Conservation (phyloP, 2,888 invertebrate species). For the Scrobipalpa costella region DNA sequence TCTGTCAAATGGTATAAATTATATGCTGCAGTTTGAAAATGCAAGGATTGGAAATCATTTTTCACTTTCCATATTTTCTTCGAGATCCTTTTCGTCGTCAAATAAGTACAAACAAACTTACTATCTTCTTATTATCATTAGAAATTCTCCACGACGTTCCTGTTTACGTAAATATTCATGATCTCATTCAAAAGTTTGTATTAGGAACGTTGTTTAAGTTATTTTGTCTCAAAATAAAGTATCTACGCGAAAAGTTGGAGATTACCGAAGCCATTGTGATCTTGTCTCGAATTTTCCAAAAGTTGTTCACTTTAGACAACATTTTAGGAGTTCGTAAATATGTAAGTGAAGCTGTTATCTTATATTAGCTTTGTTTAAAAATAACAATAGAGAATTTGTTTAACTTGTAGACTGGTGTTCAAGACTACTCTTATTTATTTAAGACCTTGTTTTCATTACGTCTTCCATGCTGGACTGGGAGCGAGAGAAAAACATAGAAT, state of each 20-base stretch:
- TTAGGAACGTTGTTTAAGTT: constrained; percentile 9
- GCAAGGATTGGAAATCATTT: too few relatives aligned
- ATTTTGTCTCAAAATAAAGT: constrained; percentile 13
- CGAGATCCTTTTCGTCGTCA: too few relatives aligned
- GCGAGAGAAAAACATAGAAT: too few relatives aligned
- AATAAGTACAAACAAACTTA: too few relatives aligned
- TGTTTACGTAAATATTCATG: constrained; percentile 12
- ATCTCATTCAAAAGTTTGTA: background rate
- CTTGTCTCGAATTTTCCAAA: background rate
- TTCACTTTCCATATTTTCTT: too few relatives aligned
- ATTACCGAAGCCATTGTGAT: constrained; percentile 15
- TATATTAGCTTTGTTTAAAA: background rate
- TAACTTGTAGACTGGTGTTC: background rate
- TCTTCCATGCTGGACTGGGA: too few relatives aligned
- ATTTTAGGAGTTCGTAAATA: constrained; percentile 1
- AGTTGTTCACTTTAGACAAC: background rate
- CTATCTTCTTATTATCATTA: background rate
- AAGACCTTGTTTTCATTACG: too few relatives aligned
- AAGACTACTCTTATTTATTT: too few relatives aligned
- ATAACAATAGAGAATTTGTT: background rate
- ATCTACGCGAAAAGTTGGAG: constrained; percentile 1
- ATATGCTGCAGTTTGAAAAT: too few relatives aligned
- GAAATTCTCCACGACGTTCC: background rate
- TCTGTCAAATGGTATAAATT: too few relatives aligned
- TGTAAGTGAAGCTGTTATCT: constrained; percentile 8